These are phyloP conservation scores for Fundulus diaphanus DNA, from an alignment of 2,797 vertebrate genomes.

Conservation along the genomic window DNA sequence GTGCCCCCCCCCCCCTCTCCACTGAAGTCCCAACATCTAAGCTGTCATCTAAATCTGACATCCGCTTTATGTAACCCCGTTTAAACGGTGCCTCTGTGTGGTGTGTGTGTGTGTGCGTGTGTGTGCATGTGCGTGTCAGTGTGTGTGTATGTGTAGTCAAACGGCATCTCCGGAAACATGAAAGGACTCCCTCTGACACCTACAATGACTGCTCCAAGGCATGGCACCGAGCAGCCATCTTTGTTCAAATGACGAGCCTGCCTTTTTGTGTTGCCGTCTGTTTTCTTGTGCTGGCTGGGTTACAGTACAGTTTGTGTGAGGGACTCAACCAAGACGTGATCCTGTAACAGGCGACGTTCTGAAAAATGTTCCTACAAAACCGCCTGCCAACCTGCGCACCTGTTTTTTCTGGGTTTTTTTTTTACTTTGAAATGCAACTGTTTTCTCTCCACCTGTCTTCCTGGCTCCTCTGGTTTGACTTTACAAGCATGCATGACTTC, in stretches of 20 bases:
- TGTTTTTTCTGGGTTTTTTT: no score
- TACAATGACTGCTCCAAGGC: constrained; percentile 82
- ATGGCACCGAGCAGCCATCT: constrained; percentile 77
- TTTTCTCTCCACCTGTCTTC: constrained; percentile 42
- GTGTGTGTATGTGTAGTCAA: constrained; percentile 59
- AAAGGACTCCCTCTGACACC: constrained; percentile 77
- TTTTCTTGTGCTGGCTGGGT: constrained; percentile 74
- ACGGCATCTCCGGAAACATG: constrained; percentile 76
- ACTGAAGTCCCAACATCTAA: constrained; percentile 72
- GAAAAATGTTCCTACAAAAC: constrained; percentile 61
- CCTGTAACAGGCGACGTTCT: constrained; percentile 67
- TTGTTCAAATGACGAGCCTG: constrained; percentile 78
- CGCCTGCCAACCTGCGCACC: constrained; percentile 57
- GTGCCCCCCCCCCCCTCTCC: constrained; percentile 50
- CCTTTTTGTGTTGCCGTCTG: constrained; percentile 76
- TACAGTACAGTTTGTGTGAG: constrained; percentile 66
- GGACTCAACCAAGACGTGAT: constrained; percentile 48
- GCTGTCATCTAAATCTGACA: constrained; percentile 84
- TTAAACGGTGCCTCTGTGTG: constrained; percentile 65
- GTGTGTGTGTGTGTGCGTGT: constrained; percentile 48
- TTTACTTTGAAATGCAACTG: constrained; percentile 58
- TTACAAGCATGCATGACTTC: constrained; percentile 43
- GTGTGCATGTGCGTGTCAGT: constrained; percentile 37
- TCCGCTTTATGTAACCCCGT: constrained; percentile 83
- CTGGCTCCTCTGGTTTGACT: constrained; percentile 45